Conservation (phyloP, 2,888 invertebrate genomes). For the Mayetiola destructor region DNA sequence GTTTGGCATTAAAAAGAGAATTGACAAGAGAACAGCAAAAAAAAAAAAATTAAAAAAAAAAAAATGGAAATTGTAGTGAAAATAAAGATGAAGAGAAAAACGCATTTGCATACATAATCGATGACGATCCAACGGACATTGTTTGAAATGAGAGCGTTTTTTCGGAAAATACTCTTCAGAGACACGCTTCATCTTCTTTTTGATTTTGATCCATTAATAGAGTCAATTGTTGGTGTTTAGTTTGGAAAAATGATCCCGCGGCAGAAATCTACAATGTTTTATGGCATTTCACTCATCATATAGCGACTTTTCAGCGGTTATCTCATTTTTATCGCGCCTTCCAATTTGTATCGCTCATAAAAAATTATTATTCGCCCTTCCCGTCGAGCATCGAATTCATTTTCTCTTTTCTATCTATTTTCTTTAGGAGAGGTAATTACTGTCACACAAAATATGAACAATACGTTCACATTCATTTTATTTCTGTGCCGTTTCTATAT, state of each 20-base stretch:
- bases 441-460: conserved; percentile 6
- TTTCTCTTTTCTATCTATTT: too few species aligned
- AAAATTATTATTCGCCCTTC: too few species aligned
- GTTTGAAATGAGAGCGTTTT: neutral
- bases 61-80: neutral
- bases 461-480: conserved; percentile 3
- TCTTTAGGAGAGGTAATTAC: conserved; percentile 10
- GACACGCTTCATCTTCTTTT: conserved; percentile 10
- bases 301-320: neutral
- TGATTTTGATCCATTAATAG: conserved; percentile 4
- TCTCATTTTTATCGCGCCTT: conserved; percentile 1
- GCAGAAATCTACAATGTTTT: neutral
- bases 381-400: too few species aligned
- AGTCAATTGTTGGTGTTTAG: too few species aligned
- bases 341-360: neutral
- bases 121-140: neutral
- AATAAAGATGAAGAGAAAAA: conserved; percentile 3
- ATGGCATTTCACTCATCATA: conserved; percentile 7
- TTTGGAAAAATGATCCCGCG: conserved; percentile 10
- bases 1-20: neutral
- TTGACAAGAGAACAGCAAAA: neutral
- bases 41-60: neutral
- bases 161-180: conserved; percentile 2
- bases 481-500: too few species aligned
- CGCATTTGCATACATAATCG: conserved; percentile 13